These are phyloP conservation scores for Bombyx mandarina DNA, from an alignment of 1,140 invertebrate species.

Conservation along the genomic window DNA sequence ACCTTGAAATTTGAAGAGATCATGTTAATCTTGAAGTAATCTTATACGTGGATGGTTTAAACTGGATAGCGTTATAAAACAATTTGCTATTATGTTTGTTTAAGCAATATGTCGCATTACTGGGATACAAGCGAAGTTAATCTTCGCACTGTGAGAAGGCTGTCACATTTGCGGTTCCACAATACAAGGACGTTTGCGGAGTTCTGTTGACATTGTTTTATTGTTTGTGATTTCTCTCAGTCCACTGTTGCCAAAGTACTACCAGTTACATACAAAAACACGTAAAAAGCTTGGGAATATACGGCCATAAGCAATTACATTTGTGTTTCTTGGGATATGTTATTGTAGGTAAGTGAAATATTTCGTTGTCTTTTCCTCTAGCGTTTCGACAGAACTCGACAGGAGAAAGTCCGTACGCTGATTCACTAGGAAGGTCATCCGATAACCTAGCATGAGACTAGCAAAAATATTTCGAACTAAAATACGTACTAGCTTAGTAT, in stretches of 20 bases:
- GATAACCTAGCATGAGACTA: neutral
- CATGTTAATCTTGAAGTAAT: no score
- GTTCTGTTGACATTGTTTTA: constrained; percentile 30
- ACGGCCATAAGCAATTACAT: constrained; percentile 18
- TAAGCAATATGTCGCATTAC: no score
- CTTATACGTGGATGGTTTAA: no score
- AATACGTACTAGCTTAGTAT: no score
- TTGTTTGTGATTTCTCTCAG: constrained; percentile 22
- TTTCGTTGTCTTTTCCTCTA: neutral
- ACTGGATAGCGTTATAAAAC: no score
- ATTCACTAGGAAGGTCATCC: neutral
- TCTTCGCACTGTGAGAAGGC: no score
- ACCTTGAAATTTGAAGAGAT: no score
- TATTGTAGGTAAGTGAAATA: neutral
- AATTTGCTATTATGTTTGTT: no score
- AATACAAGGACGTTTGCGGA: constrained; percentile 17
- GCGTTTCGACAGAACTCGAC: no score
- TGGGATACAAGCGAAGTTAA: no score
- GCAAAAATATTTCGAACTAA: no score
- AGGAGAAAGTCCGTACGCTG: neutral
- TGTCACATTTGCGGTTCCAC: neutral
- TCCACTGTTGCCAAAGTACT: constrained; percentile 12
- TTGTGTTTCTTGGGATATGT: neutral
- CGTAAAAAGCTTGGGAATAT: constrained; percentile 34
- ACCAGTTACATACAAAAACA: constrained; percentile 12